A percentile compares a stretch with the other conserved stretches of the same genome.
Evolutionary conservation across 2,888 invertebrate genomes (phyloP).

Genomic region (Heliconius aoede): DNA sequence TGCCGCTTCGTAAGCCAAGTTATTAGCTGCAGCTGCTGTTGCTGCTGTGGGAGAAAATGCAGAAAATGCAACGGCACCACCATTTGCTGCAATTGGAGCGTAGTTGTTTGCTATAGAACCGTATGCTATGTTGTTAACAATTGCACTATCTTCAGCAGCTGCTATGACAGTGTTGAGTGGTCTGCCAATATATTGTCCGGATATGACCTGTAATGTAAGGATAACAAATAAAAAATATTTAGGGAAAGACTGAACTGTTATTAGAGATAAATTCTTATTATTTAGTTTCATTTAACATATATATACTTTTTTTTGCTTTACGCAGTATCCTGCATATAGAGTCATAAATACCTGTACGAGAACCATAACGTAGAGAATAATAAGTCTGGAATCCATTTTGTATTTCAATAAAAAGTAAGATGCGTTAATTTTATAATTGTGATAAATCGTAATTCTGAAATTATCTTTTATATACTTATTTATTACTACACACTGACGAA

Average conservation of each 20-base stretch:
- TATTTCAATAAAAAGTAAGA: neutral
- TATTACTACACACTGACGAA: slow-evolving; percentile 2
- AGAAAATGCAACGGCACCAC: slow-evolving; percentile 4
- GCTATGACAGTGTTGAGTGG: slow-evolving; percentile 20
- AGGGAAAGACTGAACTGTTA: neutral
- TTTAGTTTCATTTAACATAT: no score
- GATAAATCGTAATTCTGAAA: slow-evolving; percentile 1
- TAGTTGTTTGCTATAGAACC: slow-evolving; percentile 4
- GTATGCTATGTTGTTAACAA: slow-evolving; percentile 20
- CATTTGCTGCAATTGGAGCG: slow-evolving; percentile 12
- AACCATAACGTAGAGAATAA: neutral
- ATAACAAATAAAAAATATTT: neutral
- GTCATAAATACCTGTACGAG: slow-evolving; percentile 14
- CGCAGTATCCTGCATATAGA: no score
- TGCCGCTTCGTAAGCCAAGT: slow-evolving; percentile 16
- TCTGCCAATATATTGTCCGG: slow-evolving; percentile 29
- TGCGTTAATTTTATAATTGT: neutral
- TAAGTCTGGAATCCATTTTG: neutral
- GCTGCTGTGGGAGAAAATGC: slow-evolving; percentile 5
- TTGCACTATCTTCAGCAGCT: slow-evolving; percentile 23
- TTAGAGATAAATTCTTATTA: neutral
- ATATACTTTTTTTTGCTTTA: no score
- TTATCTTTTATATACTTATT: slow-evolving; percentile 11
- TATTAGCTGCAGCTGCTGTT: neutral
- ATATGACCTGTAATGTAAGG: slow-evolving; percentile 14